These are phyloP conservation scores for Clarias laeviceps DNA, from an alignment of 2,797 vertebrate genomes.

Conservation along the genomic window DNA sequence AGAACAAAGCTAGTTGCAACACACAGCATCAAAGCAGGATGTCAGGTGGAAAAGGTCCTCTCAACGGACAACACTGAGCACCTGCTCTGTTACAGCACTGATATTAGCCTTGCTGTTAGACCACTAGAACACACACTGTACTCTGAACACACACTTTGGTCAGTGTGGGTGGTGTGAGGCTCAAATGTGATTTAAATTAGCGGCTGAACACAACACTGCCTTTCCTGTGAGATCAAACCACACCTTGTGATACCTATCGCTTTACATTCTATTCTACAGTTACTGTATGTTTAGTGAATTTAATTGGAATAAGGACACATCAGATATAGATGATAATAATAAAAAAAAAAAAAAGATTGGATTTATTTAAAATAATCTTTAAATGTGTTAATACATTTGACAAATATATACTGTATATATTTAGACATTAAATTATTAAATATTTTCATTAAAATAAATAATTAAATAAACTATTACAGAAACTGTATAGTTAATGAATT, in stretches of 20 bases:
- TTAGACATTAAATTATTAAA: too few species aligned
- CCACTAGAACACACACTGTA: not conserved
- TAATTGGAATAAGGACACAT: not conserved
- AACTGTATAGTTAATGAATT: not conserved
- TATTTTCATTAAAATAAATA: too few species aligned
- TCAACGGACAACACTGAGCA: constrained; percentile 38
- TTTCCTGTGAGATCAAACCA: not conserved
- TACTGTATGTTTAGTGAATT: not conserved
- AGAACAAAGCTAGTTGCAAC: constrained; percentile 18
- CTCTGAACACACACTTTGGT: not conserved
- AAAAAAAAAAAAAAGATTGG: too few species aligned
- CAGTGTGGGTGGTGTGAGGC: not conserved
- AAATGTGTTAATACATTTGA: too few species aligned
- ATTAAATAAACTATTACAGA: not conserved
- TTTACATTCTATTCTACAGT: not conserved
- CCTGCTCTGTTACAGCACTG: constrained; percentile 22
- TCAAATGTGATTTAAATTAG: not conserved
- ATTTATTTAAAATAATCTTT: too few species aligned
- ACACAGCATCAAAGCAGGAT: constrained; percentile 16
- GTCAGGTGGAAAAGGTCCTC: not conserved
- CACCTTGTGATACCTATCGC: not conserved
- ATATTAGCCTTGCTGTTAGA: not conserved
- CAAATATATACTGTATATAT: too few species aligned
- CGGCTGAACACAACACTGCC: not conserved
- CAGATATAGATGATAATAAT: too few species aligned